phyloP scores from a whole-genome alignment of 2,888 invertebrate species.

The Eudasyphora cyanicolor region DNA sequence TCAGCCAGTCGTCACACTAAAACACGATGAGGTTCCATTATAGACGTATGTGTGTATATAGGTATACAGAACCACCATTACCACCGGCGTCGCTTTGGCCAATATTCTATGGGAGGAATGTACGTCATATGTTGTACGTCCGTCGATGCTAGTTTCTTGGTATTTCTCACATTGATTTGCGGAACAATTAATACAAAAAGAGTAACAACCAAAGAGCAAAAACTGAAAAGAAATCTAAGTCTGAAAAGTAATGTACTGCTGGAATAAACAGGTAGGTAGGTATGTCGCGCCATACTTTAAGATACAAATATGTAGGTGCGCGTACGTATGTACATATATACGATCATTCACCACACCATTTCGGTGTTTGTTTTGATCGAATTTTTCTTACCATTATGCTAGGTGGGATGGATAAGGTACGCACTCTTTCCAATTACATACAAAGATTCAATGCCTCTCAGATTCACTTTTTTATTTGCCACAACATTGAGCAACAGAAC shows the following conservation, averaged over 20 bases:
- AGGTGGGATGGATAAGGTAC: neutral
- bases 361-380: slow-evolving; percentile 53
- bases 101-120: no score
- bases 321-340: neutral
- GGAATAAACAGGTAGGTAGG: no score
- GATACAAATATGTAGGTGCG: no score
- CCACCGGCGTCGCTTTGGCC: no score
- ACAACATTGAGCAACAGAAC: neutral
- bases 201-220: neutral
- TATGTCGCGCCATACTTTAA: no score
- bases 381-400: neutral
- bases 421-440: neutral
- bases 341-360: slow-evolving; percentile 9
- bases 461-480: neutral
- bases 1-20: neutral
- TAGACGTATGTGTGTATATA: neutral
- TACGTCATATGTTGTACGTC: no score
- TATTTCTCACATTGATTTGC: neutral
- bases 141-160: neutral
- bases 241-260: no score
- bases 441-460: neutral
- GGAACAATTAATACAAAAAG: neutral
- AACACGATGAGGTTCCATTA: neutral
- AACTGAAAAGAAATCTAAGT: neutral
- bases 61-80: no score